Conservation (phyloP, 2,888 invertebrate species). For the Dryobota labecula region DNA sequence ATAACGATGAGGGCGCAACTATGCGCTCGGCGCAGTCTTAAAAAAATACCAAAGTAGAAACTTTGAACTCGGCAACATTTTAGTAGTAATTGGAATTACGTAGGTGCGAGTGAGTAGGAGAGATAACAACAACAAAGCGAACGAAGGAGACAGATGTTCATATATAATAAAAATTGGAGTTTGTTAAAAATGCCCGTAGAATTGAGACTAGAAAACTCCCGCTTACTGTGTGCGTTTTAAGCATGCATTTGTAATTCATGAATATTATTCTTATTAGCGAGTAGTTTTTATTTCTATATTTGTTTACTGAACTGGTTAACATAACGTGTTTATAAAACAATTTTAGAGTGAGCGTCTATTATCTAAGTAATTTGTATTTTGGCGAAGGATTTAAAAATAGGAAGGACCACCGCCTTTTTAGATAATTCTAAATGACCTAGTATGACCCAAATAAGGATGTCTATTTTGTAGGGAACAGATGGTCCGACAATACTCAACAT, state of each 20-base stretch:
- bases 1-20: too few species aligned
- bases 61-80: constrained; percentile 54
- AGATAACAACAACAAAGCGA: constrained; percentile 54
- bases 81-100: constrained; percentile 30
- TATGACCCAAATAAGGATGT: constrained; percentile 18
- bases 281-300: constrained; percentile 12
- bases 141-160: constrained; percentile 40
- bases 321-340: not conserved
- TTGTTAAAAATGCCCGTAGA: constrained; percentile 21
- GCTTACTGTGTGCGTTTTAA: constrained; percentile 4
- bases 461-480: constrained; percentile 11
- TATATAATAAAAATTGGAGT: constrained; percentile 31
- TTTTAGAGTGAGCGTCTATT: not conserved
- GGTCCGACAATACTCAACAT: constrained; percentile 11
- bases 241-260: constrained; percentile 26
- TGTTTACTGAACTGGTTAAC: constrained; percentile 20
- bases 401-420: not conserved
- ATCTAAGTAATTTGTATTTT: not conserved
- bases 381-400: constrained; percentile 5
- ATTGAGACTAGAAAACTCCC: constrained; percentile 31
- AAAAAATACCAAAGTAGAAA: constrained; percentile 37
- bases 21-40: too few species aligned
- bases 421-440: not conserved
- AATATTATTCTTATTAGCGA: constrained; percentile 28
- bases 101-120: constrained; percentile 49